Base-by-base conservation (phyloP, 2,888 invertebrate species). In the Noctuana brunneofusca region DNA sequence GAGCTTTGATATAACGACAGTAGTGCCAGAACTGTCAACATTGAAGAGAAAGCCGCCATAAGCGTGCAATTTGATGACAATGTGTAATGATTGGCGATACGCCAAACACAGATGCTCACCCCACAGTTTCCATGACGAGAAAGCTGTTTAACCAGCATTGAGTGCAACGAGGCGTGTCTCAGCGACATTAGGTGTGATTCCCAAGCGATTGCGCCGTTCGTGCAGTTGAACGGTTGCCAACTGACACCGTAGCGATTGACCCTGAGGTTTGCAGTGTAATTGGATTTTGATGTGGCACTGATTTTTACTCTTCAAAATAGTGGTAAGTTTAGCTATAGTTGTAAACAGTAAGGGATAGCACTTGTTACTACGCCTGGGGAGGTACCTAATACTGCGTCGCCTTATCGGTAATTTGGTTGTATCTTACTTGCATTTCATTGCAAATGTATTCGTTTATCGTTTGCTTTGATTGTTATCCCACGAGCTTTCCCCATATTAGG, bases 191-290 rank as follows among this genome's bases (percentile, higher is more conserved):
- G 50, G 27, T 52, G 52, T 43, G 18, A 41, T 52, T 52, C 12
- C 35, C n/a, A 38, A 14, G 35, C 35, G 35, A 38, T 38, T 38
- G 35, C 35, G 30, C 30, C 30, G n/a, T 46, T 48, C 14, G n/a
- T 35, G 14, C 48, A 49, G 35, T 58, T 58, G 57, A 35, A 58
- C 57, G 35, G 35, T 38, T 38, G 35, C 35, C 32, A 48, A 57
- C 27, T 32, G 32, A 32, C 9, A 22, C 27, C 32, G 30, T 8
- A 20, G 20, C 24, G 30, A 49, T 35, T 58, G 57, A 48, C 48
- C 48, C 48, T 57, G 57, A 14, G 43, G 46, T 48, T 46, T 46
- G 46, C 30, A 30, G 30, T 18, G 32, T 32, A 57, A 57, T 57
- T 50, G 50, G 50, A 50, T 50, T 50, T 50, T 30, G 30, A 50